phyloP scores from a whole-genome alignment of 2,113 vertebrate species.

The Natator depressus region DNA sequence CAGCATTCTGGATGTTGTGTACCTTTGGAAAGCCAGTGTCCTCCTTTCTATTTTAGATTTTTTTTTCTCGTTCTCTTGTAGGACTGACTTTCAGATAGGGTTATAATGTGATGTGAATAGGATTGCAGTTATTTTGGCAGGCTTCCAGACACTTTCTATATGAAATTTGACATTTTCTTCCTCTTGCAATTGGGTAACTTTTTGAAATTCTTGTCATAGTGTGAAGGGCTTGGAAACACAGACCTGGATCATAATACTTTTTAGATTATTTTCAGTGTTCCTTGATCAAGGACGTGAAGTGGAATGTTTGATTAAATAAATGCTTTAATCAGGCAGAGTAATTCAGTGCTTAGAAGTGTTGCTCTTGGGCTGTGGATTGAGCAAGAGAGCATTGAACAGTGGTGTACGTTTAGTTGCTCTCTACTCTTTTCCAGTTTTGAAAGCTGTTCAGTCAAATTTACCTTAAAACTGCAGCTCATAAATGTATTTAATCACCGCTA shows the following conservation, averaged over 20 bases:
- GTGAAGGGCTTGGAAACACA: background rate
- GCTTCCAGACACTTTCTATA: background rate
- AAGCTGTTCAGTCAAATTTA: background rate
- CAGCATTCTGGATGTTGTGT: background rate
- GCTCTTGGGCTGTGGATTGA: background rate
- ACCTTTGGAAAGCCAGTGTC: background rate
- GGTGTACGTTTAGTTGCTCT: background rate
- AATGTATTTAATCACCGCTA: background rate
- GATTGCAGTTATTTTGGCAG: background rate
- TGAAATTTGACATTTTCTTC: background rate
- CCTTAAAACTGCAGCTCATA: background rate
- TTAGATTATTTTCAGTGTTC: background rate
- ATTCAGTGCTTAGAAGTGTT: background rate
- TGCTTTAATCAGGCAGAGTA: background rate
- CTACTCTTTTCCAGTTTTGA: background rate
- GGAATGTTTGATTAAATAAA: background rate
- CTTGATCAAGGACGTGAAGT: background rate
- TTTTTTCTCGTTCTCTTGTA: background rate
- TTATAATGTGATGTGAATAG: background rate
- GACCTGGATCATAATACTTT: background rate
- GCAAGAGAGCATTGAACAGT: background rate
- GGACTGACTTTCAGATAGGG: background rate
- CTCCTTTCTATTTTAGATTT: background rate
- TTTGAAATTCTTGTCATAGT: background rate
- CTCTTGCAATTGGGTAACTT: background rate